phyloP scores from a whole-genome alignment of 2,888 invertebrate genomes.

The Acleris holmiana region DNA sequence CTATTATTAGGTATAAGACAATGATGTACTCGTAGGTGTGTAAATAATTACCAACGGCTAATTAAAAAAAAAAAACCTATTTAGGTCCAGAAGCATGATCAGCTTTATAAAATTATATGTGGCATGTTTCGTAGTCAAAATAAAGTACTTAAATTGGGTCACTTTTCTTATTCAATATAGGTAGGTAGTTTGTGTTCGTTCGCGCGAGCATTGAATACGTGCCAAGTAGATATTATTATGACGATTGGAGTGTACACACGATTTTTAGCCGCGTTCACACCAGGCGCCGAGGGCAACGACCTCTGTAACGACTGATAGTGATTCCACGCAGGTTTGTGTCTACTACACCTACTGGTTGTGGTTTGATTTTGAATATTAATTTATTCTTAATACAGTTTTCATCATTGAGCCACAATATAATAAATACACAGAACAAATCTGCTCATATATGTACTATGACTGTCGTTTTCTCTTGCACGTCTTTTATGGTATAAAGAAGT shows the following conservation, averaged over 20 bases:
- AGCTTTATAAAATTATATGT: neutral
- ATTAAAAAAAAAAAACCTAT: too few species aligned
- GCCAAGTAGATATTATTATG: constrained; percentile 62
- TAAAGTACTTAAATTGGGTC: constrained; percentile 50
- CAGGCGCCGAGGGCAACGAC: constrained; percentile 29
- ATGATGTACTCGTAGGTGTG: too few species aligned
- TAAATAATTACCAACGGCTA: too few species aligned
- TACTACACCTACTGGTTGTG: neutral
- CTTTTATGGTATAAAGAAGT: too few species aligned
- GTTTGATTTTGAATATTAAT: neutral
- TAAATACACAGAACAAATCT: too few species aligned
- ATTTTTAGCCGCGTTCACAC: constrained; percentile 46
- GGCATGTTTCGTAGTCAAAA: constrained; percentile 5
- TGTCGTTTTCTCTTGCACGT: too few species aligned
- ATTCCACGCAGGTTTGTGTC: constrained; percentile 16
- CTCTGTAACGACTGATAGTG: constrained; percentile 67
- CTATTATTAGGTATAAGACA: too few species aligned
- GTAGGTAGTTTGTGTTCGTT: constrained; percentile 49
- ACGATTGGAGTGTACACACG: constrained; percentile 40
- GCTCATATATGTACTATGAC: too few species aligned
- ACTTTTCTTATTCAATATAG: constrained; percentile 58
- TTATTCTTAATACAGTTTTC: neutral
- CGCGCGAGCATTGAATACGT: constrained; percentile 58
- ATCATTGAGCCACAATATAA: too few species aligned
- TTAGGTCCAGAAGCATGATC: too few species aligned